Conservation (phyloP, 2,888 invertebrate genomes). For the Temnothorax rugatulus region DNA sequence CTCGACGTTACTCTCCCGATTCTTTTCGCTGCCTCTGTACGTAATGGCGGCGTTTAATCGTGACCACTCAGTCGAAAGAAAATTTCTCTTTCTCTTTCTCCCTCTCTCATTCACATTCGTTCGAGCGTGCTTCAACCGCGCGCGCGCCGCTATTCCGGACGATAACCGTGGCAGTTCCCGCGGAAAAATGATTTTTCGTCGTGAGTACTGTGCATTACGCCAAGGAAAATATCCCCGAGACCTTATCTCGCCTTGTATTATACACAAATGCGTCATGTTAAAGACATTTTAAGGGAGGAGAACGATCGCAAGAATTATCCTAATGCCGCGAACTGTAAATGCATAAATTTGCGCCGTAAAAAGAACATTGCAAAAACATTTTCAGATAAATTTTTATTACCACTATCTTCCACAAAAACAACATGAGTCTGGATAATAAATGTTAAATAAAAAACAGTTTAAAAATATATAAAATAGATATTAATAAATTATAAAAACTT, state of each 20-base stretch:
- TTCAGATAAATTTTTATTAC: neutral
- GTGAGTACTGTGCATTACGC: slow-evolving; percentile 50
- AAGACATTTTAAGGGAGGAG: neutral
- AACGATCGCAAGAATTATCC: slow-evolving; percentile 20
- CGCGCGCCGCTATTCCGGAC: slow-evolving; percentile 24
- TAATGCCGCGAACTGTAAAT: neutral
- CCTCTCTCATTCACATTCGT: slow-evolving; percentile 46
- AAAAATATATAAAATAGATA: neutral
- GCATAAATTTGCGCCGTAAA: neutral
- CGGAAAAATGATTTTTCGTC: slow-evolving; percentile 51
- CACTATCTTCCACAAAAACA: neutral
- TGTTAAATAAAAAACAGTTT: neutral
- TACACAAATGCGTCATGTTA: slow-evolving; percentile 13
- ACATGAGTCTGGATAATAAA: neutral
- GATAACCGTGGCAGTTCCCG: slow-evolving; percentile 47
- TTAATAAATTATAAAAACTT: neutral
- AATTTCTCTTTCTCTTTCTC: slow-evolving; percentile 28
- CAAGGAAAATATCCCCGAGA: slow-evolving; percentile 30
- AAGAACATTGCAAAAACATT: neutral
- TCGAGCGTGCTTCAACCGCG: slow-evolving; percentile 39
- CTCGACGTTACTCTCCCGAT: slow-evolving; percentile 33
- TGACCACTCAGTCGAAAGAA: slow-evolving; percentile 43
- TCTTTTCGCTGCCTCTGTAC: slow-evolving; percentile 44
- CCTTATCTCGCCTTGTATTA: slow-evolving; percentile 31
- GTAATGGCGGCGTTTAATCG: slow-evolving; percentile 48